Evolutionary conservation across 2,113 vertebrate genomes (phyloP).

Genomic region (Myiozetetes cayanensis): DNA sequence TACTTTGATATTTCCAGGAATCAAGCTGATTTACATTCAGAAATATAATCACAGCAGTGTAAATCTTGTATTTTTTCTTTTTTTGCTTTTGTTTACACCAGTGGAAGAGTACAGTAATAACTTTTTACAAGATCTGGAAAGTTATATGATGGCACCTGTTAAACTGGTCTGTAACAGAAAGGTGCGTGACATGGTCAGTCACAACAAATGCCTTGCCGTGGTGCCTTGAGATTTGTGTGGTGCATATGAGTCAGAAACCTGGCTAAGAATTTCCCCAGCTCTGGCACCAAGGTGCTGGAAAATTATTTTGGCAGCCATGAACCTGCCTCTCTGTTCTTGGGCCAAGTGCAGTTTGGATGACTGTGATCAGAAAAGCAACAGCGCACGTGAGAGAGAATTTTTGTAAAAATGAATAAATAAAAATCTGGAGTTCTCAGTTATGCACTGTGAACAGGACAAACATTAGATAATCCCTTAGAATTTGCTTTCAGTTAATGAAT

Average conservation of each 20-base stretch:
- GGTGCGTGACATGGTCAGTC: not conserved
- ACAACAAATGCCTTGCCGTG: not conserved
- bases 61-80: not conserved
- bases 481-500: conserved; percentile 32
- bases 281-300: not conserved
- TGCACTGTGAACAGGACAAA: not conserved
- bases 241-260: not conserved
- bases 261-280: not conserved
- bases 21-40: conserved; percentile 1
- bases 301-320: not conserved
- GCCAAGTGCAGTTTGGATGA: not conserved
- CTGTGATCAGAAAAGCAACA: not conserved
- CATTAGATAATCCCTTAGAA: conserved; percentile 35
- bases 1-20: conserved; percentile 19
- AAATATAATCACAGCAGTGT: not conserved
- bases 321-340: not conserved
- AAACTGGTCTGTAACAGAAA: not conserved
- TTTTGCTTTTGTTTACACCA: not conserved
- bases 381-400: not conserved
- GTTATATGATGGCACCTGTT: not conserved
- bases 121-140: not conserved
- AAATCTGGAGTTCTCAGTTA: not conserved
- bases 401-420: not conserved
- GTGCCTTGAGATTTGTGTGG: not conserved
- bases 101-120: not conserved